Evolutionary conservation across 2,113 vertebrate genomes (phyloP).

Genomic region (Corvus moneduloides): DNA sequence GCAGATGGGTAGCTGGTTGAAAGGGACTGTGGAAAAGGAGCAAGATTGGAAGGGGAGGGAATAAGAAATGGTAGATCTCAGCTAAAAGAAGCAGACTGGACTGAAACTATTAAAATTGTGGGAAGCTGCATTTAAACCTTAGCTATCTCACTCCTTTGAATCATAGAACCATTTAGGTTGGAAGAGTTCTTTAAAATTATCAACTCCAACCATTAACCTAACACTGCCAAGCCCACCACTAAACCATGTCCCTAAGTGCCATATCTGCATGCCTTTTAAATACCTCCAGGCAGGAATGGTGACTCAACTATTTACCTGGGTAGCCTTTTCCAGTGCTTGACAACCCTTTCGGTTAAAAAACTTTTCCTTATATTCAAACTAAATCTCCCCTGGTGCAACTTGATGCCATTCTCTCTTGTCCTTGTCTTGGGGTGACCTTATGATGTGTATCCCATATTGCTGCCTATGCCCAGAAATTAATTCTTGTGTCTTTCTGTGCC

Average conservation of each 20-base stretch:
- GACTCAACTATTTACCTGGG: not conserved
- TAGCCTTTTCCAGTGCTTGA: not conserved
- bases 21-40: not conserved
- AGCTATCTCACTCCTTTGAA: not conserved
- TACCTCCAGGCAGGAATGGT: not conserved
- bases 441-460: too few relatives aligned
- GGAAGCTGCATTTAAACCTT: not conserved
- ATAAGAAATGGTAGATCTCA: not conserved
- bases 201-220: not conserved
- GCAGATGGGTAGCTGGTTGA: not conserved
- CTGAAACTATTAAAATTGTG: not conserved
- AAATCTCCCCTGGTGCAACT: not conserved
- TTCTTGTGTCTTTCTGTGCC: too few relatives aligned
- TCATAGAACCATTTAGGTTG: not conserved
- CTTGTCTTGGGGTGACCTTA: too few relatives aligned
- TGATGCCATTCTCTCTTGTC: not conserved
- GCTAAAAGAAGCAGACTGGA: not conserved
- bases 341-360: not conserved
- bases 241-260: not conserved
- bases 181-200: not conserved
- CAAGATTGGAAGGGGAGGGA: not conserved
- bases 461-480: too few relatives aligned
- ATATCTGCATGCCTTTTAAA: not conserved
- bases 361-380: not conserved
- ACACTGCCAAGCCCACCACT: not conserved